Base-by-base conservation (phyloP, 2,888 invertebrate genomes). In the Empis stercorea region DNA sequence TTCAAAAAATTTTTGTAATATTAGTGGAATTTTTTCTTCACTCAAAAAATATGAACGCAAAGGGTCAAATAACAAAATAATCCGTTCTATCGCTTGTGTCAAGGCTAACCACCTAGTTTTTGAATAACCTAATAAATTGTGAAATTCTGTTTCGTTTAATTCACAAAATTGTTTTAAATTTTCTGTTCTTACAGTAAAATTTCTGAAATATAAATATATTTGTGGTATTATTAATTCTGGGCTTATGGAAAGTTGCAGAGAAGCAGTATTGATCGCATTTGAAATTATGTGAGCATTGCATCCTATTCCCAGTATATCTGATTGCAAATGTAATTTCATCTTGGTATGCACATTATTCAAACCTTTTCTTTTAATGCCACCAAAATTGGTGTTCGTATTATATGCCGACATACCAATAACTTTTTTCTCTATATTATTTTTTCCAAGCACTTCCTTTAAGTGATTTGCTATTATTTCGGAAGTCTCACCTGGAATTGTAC, bases 271-370 rank as follows among this genome's bases (percentile, higher is more conserved):
- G n/a, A 48, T 45, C 4, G 48, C 38, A 20, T 45, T 48, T 16
- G 41, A 42, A 1, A 42, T 14, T 27, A 48, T 48, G 34, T 56
- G 57, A 16, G 56, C 55, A 52, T 49, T 53, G 51, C 57, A 56
- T 47, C 56, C 55, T 48, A 56, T 55, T 52, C 56, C 51, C 34
- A 54, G 40, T 46, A 55, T 52, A 46, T 53, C 50, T 48, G n/a
- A n/a, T n/a, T n/a, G 5, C 11, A 38, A 38, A 11, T 9, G 9
- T 17, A 16, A 15, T 20, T 20, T 38, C 20, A 38, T 9, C 14
- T 38, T 38, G 15, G 15, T 15, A 38, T 15, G 15, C 14, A 38
- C 15, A 30, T 34, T 43, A 23, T 42, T 20, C 39, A 32, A 36
- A 42, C 39, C 44, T 17, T 37, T 45, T 27, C 46, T 30, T 45